Percentiles rank a stretch among this genome's conserved stretches.
Conservation (phyloP, 2,888 invertebrate species). For the Eutolmus rufibarbis region DNA sequence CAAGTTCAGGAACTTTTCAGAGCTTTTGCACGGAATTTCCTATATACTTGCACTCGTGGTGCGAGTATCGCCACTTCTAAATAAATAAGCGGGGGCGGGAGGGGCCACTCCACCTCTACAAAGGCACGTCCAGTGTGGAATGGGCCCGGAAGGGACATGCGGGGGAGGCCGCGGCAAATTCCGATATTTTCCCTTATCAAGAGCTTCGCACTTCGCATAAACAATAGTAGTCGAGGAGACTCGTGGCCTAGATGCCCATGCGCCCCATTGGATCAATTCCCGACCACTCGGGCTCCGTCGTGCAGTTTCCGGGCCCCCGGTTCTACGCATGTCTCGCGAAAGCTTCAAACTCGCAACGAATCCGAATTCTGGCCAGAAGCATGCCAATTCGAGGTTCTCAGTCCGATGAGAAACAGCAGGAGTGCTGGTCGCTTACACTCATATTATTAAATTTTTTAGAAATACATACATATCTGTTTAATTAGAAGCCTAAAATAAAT, state of each 20-base stretch:
- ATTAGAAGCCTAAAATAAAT: neutral
- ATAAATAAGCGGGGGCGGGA: neutral
- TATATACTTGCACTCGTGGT: neutral
- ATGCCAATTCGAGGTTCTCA: neutral
- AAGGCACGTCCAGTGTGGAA: neutral
- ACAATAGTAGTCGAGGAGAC: neutral
- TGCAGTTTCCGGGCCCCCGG: neutral
- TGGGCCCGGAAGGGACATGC: neutral
- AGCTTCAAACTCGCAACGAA: neutral
- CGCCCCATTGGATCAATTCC: neutral
- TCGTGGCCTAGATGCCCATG: neutral
- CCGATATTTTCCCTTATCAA: conserved; percentile 12
- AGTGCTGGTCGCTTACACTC: neutral
- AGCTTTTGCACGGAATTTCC: conserved; percentile 23
- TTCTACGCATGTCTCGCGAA: neutral
- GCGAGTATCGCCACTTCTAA: neutral
- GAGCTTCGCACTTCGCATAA: neutral
- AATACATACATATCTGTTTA: too few species aligned
- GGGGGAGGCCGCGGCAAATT: conserved; percentile 4
- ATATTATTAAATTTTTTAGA: neutral
- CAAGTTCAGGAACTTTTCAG: conserved; percentile 36
- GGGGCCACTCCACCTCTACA: neutral
- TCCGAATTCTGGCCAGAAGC: neutral
- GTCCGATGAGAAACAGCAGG: neutral
- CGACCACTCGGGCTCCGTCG: neutral